These are phyloP conservation scores for Lithosia quadra DNA, from an alignment of 2,888 invertebrate genomes.

Conservation along the genomic window DNA sequence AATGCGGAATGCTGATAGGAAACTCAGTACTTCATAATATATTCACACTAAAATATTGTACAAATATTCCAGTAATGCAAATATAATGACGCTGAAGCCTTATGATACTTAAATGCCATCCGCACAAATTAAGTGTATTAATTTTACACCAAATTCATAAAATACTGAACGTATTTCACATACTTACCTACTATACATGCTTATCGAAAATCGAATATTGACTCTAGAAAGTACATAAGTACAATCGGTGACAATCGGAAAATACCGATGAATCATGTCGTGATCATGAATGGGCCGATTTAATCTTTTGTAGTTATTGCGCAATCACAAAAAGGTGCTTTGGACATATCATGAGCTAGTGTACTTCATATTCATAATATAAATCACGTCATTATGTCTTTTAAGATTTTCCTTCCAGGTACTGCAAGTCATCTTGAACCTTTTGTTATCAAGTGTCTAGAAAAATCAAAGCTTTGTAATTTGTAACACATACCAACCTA, in stretches of 20 bases:
- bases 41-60: constrained; percentile 19
- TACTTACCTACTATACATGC: too few relatives aligned
- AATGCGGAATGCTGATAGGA: neutral
- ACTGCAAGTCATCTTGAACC: neutral
- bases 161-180: neutral
- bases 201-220: constrained; percentile 1
- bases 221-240: constrained; percentile 12
- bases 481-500: neutral
- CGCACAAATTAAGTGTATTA: neutral
- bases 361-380: constrained; percentile 28
- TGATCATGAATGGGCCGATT: constrained; percentile 31
- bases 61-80: constrained; percentile 21
- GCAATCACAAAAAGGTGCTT: constrained; percentile 23
- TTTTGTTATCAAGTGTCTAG: neutral
- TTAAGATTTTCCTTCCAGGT: neutral
- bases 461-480: neutral
- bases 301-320: constrained; percentile 31
- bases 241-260: constrained; percentile 22
- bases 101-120: constrained; percentile 1
- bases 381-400: neutral
- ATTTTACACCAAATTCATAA: neutral
- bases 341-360: constrained; percentile 24
- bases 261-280: constrained; percentile 18
- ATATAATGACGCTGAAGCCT: neutral
- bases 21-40: neutral